Base-by-base conservation (phyloP, 1,140 invertebrate species). In the Lethocerus indicus region DNA sequence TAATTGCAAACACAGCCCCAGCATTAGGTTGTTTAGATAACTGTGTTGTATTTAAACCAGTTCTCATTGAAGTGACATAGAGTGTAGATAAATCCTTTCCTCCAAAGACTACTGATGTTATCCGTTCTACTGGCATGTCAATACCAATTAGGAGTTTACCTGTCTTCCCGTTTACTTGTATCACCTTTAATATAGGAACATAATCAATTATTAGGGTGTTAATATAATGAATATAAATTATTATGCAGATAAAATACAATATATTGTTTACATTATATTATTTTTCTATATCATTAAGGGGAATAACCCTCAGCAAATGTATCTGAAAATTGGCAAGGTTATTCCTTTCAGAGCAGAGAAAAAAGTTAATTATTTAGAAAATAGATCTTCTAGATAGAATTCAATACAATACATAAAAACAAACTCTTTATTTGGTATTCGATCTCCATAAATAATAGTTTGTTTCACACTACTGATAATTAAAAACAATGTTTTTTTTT, bases 1-100 rank as follows among this genome's bases (percentile, higher is more conserved):
- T 73, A 3, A 90, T 65, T 49, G 71, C 70, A 61, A 85, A 89
- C 12, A 85, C 64, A 49, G 75, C 70, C 14, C 87, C 87, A 37
- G 79, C 74, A 2, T 74, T 63, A 7, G 76, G 68, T 29, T 79
- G 71, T 29, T 61, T 56, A 52, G 72, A 65, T n/a, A 72, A 65
- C 52, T 76, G 64, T 2, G 72, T 68, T 6, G 66, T 61, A 1
- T 64, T 66, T 43, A 73, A 60, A 13, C 56, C 63, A 3, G 54
- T 63, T 44, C 52, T 60, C 40, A 67, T 63, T 0, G 69, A 67
- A 0, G 73, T 73, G 0, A 73, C 69, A 51, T 66, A 75, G 3
- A 73, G 53, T 29, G 58, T 62, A 39, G 71, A 67, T 6, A 74
- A 61, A 50, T 74, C 57, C 2, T 63, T 59, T 2, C 77, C 77